phyloP scores from a whole-genome alignment of 2,113 vertebrate species.

The Aepyceros melampus region DNA sequence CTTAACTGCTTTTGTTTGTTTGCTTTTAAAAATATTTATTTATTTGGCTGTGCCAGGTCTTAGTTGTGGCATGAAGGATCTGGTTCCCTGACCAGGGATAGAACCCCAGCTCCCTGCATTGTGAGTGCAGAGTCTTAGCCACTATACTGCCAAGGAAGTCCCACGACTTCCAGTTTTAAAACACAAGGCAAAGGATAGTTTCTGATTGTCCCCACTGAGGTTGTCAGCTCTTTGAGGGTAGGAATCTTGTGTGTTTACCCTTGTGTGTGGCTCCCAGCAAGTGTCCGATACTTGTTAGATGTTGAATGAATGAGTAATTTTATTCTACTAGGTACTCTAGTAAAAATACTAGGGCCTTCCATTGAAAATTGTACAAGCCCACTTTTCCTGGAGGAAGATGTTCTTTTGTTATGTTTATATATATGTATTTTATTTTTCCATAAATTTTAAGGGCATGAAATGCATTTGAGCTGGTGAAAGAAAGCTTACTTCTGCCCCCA shows the following conservation, averaged over 20 bases:
- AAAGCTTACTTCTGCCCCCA: accelerated
- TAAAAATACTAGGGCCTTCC: background rate
- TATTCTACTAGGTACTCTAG: no score
- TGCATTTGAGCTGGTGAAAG: background rate
- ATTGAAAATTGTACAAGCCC: accelerated
- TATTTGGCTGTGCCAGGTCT: background rate
- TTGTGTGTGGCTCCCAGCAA: background rate
- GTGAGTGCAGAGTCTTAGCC: background rate
- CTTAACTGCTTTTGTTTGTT: background rate
- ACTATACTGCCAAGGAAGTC: background rate
- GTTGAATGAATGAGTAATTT: background rate
- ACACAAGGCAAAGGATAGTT: background rate
- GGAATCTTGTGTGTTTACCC: background rate
- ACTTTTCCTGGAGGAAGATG: background rate
- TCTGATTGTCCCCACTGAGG: accelerated
- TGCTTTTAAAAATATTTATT: background rate
- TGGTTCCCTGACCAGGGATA: background rate
- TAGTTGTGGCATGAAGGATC: background rate
- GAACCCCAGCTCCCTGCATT: background rate
- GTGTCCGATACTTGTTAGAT: no score
- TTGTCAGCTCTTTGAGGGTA: background rate
- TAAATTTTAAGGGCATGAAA: background rate
- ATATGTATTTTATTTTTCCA: background rate
- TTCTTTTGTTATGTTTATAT: background rate
- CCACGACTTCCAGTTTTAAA: background rate